phyloP scores from a whole-genome alignment of 2,888 invertebrate genomes.

The Drosophila acutilabella region DNA sequence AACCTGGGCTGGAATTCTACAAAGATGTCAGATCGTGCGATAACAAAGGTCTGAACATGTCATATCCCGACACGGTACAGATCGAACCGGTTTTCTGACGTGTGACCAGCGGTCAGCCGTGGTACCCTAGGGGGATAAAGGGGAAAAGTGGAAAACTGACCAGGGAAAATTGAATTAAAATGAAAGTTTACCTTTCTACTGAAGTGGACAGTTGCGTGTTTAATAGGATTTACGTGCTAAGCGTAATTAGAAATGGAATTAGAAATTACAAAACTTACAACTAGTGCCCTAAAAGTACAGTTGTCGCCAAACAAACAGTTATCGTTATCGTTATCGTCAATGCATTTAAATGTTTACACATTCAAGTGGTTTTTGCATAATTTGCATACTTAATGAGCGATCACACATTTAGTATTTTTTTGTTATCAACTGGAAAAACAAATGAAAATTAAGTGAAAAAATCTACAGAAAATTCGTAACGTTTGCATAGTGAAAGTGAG shows the following conservation, averaged over 20 bases:
- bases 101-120: constrained; percentile 71
- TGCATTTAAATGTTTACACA: constrained; percentile 72
- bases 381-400: constrained; percentile 74
- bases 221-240: constrained; percentile 75
- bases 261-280: constrained; percentile 3
- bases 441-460: constrained; percentile 80
- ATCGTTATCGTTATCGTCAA: constrained; percentile 35
- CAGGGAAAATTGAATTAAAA: constrained; percentile 73
- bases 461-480: constrained; percentile 58
- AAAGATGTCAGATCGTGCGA: constrained; percentile 54
- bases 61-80: constrained; percentile 35
- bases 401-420: constrained; percentile 36
- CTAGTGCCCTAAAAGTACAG: constrained; percentile 29
- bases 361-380: constrained; percentile 76
- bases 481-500: constrained; percentile 11
- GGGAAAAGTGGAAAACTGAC: constrained; percentile 33
- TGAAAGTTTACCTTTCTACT: constrained; percentile 54
- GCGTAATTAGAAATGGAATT: constrained; percentile 53
- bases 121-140: neutral
- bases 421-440: constrained; percentile 74
- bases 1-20: constrained; percentile 68
- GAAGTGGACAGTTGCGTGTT: constrained; percentile 52
- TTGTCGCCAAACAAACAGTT: constrained; percentile 2
- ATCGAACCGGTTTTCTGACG: constrained; percentile 69
- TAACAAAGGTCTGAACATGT: constrained; percentile 34